Base-by-base conservation (phyloP, 2,113 vertebrate species). In the Megaleporinus macrocephalus region DNA sequence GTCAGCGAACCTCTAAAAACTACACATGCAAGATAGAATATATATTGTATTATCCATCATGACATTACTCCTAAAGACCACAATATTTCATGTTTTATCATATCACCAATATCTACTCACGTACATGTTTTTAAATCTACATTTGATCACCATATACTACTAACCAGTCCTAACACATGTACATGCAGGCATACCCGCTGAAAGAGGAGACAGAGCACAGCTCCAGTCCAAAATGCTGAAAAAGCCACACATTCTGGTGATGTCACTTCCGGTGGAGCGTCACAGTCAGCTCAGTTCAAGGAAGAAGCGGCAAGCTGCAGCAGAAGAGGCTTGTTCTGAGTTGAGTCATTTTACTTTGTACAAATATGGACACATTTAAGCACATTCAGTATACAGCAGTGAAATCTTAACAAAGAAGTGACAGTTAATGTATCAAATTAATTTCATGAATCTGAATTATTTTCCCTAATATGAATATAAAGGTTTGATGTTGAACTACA, bases 221-320 rank as follows among this genome's bases (percentile, higher is more conserved):
- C 26, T 83, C 36, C 6, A 26, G 16, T 29, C 49, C 0, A 0
- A 29, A 0, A 5, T 1, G 0, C 0, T 0, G 55, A 89, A 0
- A 55, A 89, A 86, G 0, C 95, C 96, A 6, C 95, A 95, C 89
- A 93, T 98, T 82, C 90, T 97, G 66, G 93, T 95, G 80, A 97
- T 95, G 94, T 96, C 96, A 76, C 95, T 94, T 85, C 95, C 95
- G 0, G 85, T 91, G 27, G 95, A 95, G 7, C 85, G 89, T 61
- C 92, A 90, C 51, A 91, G 87, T 79, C 86, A 89, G 0, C 73
- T 88, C 57, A 90, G 73, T 69, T 89, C 93, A 0, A 93, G 96
- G 59, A 90, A 76, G 3, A 96, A 94, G 79, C 93, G 96, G 11
- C 94, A 94, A 65, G 88, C 94, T 0, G 89, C 86, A 0, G 22